Conservation (phyloP, 2,113 vertebrate species). For the Emydocephalus ijimae region DNA sequence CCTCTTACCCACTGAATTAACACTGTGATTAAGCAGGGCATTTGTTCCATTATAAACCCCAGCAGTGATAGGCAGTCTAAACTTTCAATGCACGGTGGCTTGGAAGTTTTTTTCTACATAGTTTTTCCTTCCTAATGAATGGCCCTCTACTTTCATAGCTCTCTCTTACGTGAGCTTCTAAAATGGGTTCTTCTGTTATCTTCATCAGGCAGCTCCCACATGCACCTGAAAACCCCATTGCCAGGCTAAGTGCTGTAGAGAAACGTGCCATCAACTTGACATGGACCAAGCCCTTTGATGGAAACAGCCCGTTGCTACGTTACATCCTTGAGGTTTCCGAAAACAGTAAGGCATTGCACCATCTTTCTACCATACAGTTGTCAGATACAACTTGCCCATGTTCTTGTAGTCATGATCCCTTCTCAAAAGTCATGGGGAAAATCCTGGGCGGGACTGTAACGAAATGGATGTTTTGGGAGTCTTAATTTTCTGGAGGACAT, state of each 20-base stretch:
- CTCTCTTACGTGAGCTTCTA: background rate
- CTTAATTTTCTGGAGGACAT: background rate
- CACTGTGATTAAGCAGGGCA: background rate
- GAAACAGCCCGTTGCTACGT: conserved; percentile 90
- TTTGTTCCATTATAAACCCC: background rate
- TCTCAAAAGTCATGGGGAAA: background rate
- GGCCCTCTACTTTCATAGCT: background rate
- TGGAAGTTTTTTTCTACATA: background rate
- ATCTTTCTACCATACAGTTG: background rate
- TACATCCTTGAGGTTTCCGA: conserved; percentile 94
- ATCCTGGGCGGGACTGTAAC: background rate
- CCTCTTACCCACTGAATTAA: background rate
- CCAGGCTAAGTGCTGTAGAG: conserved; percentile 77
- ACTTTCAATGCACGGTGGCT: background rate
- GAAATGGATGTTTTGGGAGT: too few species aligned
- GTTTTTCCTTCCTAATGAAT: background rate
- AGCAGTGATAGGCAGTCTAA: background rate
- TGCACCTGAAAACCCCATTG: conserved; percentile 84
- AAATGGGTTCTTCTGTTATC: conserved; percentile 22
- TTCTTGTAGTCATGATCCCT: background rate
- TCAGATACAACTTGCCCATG: background rate
- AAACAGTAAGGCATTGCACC: conserved; percentile 83
- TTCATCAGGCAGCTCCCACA: conserved; percentile 87
- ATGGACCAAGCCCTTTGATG: conserved; percentile 93
- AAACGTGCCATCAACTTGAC: conserved; percentile 90